Evolutionary conservation across 2,113 vertebrate species (phyloP).

Genomic region (Micronycteris hirsuta): DNA sequence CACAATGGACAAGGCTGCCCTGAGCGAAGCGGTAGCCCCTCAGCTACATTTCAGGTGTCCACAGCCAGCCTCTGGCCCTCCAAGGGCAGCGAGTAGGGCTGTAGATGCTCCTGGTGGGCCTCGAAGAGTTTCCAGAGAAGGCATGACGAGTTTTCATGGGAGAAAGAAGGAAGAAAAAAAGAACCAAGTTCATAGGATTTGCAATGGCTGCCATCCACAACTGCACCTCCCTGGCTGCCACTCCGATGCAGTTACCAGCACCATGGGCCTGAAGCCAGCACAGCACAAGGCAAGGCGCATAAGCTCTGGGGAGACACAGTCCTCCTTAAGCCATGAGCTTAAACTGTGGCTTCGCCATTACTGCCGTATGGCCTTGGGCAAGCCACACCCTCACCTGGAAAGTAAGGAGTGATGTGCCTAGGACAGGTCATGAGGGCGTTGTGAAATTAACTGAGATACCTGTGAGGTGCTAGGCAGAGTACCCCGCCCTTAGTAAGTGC

Average conservation of each 20-base stretch:
- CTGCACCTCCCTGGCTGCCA: background rate
- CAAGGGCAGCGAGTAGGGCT: fast-evolving
- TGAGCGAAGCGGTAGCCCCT: background rate
- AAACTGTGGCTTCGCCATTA: background rate
- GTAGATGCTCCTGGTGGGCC: background rate
- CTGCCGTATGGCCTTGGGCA: background rate
- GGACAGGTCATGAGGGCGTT: too few relatives aligned
- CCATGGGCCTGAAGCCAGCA: background rate
- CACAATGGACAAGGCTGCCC: background rate
- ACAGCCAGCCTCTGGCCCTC: too few relatives aligned
- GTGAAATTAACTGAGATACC: background rate
- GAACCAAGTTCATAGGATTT: background rate
- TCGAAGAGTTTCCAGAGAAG: background rate
- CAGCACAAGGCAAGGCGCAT: background rate
- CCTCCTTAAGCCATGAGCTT: background rate
- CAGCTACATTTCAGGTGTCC: fast-evolving
- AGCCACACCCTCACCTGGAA: background rate
- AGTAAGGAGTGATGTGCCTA: too few relatives aligned
- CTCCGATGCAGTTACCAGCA: background rate
- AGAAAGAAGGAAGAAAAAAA: background rate
- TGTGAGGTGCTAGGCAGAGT: background rate
- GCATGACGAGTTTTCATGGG: background rate
- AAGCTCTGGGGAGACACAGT: background rate
- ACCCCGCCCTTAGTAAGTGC: background rate
- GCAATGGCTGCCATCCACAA: background rate